Base-by-base conservation (phyloP, 1,140 invertebrate species). In the Meteorus sp. region DNA sequence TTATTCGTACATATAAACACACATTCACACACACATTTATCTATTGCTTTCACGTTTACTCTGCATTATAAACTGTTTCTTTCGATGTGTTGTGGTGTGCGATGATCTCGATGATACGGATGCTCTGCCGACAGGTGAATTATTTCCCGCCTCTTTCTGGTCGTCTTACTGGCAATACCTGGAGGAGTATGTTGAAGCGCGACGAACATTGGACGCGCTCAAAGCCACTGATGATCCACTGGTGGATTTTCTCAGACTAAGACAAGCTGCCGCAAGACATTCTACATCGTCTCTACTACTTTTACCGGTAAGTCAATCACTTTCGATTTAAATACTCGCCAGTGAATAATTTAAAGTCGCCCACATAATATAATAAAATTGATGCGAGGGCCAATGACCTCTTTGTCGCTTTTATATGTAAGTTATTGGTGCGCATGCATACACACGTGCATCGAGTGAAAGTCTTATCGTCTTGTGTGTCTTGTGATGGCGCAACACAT, bases 81-180 rank as follows among this genome's bases (percentile, higher is more conserved):
- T n/a, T n/a, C n/a, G n/a, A n/a, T n/a, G n/a, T n/a, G n/a, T n/a
- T n/a, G n/a, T n/a, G n/a, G 35, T 44, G 13, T 9, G 17, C 3
- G 33, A 27, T 59, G 51, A 60, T 50, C 37, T 33, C 39, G 60
- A 58, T 62, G 23, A 62, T 48, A 41, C 48, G 39, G 17, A 33
- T 56, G 41, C 63, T 61, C 56, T 59, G 47, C 23, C 59, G 57
- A 63, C 75, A 79, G 77, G 75, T 72, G 75, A 79, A 57, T 72
- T 79, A 71, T 78, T 79, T 60, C 76, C 76, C 25, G 62, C 68
- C 54, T 71, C 76, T 44, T 79, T 79, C 68, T 79, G 77, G 77
- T 72, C 72, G 59, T 71, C 77, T 37, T 77, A 77, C 72, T 79
- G 76, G 77, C 66, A 76, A 54, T 79, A 77, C 67, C 67, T 78